Evolutionary conservation across 1,140 invertebrate genomes (phyloP), one percentile per base, ranked within the genome.

Genomic region (Caenorhabditis briggsae): DNA sequence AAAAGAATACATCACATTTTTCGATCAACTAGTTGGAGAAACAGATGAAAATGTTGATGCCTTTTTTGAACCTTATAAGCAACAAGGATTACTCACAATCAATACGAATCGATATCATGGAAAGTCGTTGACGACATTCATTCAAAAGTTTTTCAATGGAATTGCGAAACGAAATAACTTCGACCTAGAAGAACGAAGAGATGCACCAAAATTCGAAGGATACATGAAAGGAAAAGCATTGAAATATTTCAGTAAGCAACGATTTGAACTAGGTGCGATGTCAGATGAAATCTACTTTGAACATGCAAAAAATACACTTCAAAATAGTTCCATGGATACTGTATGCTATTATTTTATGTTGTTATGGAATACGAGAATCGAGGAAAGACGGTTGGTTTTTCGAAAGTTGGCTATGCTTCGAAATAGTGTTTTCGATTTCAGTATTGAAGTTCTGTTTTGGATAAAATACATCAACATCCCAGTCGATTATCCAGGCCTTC

Each of bases 181-280:
- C 18, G 64, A 70, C 43, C 9, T 70, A 41, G 64, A 70, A 8
- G 64, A 70, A 46, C 11, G 64, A n/a, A 43, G 64, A 18, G 64
- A 70, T 70, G 41, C 64, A 16, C 64, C 64, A 14, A 43, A 11
- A 43, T 70, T 25, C 23, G 64, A 43, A 18, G 33, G 5, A 43
- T 43, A 9, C 16, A 70, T 70, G 64, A 70, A 70, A 20, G 41
- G 64, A 70, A 70, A 46, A 46, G 64, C 64, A 18, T 18, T 70
- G 33, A 70, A 46, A 46, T 70, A 70, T 18, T 70, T 43, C 41
- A 16, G 33, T 70, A 46, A 7, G 5, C 33, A 70, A n/a, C 33
- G 64, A 70, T 70, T 70, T 46, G 64, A 70, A 46, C 7, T 8
- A 7, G 7, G 16, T 16, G 41, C 14, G 8, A 70, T 70, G 64